Base-by-base conservation (phyloP, 2,888 invertebrate species). In the Tiliacea aurago region DNA sequence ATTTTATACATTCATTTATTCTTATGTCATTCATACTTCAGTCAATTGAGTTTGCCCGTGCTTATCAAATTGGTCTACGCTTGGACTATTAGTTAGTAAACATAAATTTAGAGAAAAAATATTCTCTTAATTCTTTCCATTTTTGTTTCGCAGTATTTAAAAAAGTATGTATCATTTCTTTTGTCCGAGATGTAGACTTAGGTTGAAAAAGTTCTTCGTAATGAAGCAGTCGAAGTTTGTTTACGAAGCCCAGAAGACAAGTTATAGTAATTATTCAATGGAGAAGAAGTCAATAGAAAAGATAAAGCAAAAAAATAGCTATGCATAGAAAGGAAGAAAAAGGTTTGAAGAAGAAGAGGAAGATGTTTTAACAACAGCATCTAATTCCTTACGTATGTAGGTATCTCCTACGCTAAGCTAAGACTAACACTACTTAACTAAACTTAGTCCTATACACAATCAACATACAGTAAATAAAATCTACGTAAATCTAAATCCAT, bases 371-470 rank as follows among this genome's bases (percentile, higher is more conserved):
- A 72, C 37, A 72, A 59, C 37, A 67, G 15, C 73, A 67, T 70
- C 82, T 83, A 83, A 80, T 66, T 73, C 53, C 82, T 82, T 84
- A 84, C 79, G 79, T 81, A 81, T 84, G 72, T 79, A 81, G 82
- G 73, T 80, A 80, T 80, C 43, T 66, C 66, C 78, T 74, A 83
- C 66, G 47, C 81, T 85, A 86, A 85, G 64, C 85, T 86, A 89
- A 63, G 53, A 56, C 68, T 85, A 85, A 78, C 13, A 67, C 76
- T 84, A 69, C 69, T 37, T 64, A 71, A 72, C 53, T 59, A 80
- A 72, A 73, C 76, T 84, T 84, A 87, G 70, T 55, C 51, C 82
- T 87, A 87, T 77, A 80, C 84, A 53, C 79, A 84, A 76, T 55
- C 11, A 51, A 51, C 1, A 6, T 13, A 37, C n/a, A 80, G 68